A percentile compares a stretch with the other conserved stretches of the same genome.
phyloP scores from a whole-genome alignment of 1,140 invertebrate species.

The Drosophila suzukii region DNA sequence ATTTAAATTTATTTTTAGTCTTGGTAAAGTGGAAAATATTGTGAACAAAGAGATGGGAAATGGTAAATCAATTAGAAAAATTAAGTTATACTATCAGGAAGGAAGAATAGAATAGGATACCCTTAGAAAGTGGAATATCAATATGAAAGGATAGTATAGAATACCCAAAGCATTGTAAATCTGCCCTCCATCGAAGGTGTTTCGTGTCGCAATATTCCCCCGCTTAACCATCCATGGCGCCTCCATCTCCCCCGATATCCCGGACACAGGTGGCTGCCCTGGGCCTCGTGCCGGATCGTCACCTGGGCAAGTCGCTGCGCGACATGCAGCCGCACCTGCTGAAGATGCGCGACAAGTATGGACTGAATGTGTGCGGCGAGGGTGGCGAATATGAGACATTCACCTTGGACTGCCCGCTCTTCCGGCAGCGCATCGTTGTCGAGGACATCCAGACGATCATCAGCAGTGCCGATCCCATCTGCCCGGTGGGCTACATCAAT shows the following conservation, averaged over 20 bases:
- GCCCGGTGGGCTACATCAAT: constrained; percentile 96
- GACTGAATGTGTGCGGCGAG: constrained; percentile 98
- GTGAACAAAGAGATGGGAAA: too few species aligned
- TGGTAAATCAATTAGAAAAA: too few species aligned
- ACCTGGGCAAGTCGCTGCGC: constrained; percentile 94
- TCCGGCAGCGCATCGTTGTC: constrained; percentile 94
- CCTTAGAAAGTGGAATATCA: too few species aligned
- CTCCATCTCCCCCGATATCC: constrained; percentile 10
- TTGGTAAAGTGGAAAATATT: too few species aligned
- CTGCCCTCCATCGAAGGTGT: background rate
- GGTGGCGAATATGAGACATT: constrained; percentile 99
- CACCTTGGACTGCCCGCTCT: constrained; percentile 98
- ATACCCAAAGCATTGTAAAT: too few species aligned
- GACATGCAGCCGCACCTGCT: constrained; percentile 94
- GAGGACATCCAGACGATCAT: constrained; percentile 95
- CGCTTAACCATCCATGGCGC: constrained; percentile 5
- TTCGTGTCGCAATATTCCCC: background rate
- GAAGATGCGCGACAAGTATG: constrained; percentile 97
- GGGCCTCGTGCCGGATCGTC: constrained; percentile 93
- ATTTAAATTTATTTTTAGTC: too few species aligned
- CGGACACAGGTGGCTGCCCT: constrained; percentile 90
- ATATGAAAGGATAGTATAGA: too few species aligned
- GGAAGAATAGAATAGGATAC: too few species aligned
- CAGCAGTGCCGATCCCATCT: constrained; percentile 95
- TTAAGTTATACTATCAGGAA: too few species aligned